A percentile compares a stretch with the other conserved stretches of the same genome.
phyloP scores from a whole-genome alignment of 2,113 vertebrate species.

The Gorilla gorilla region DNA sequence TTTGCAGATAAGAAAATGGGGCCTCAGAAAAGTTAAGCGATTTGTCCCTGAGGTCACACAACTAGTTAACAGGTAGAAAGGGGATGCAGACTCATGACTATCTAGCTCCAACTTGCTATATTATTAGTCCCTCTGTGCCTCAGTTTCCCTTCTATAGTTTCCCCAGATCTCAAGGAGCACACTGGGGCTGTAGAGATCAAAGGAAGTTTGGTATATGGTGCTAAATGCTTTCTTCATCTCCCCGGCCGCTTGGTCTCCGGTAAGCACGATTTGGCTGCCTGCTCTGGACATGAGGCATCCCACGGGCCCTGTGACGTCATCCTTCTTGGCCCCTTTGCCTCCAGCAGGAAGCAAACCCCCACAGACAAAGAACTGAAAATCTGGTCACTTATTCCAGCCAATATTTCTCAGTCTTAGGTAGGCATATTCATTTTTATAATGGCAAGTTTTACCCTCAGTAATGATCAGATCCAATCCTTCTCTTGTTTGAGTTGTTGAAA shows the following conservation, averaged over 20 bases:
- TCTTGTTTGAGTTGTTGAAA: slow-evolving; percentile 3
- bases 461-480: neutral
- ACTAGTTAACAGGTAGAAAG: neutral
- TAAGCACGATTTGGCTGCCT: neutral
- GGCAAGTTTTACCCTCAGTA: slow-evolving; percentile 11
- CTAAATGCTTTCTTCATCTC: neutral
- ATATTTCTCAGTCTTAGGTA: neutral
- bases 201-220: fast-evolving
- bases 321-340: slow-evolving; percentile 30
- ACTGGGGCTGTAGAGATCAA: fast-evolving
- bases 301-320: neutral
- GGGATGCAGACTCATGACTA: neutral
- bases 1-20: neutral
- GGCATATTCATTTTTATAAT: slow-evolving; percentile 14
- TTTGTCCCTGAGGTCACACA: neutral
- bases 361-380: neutral
- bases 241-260: neutral
- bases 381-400: slow-evolving; percentile 43
- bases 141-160: neutral
- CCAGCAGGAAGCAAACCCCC: slow-evolving; percentile 6
- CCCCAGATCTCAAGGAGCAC: neutral
- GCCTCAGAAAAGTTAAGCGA: neutral
- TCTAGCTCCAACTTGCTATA: neutral
- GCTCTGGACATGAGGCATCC: neutral
- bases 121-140: neutral